Base-by-base conservation (phyloP, 2,797 vertebrate genomes). In the Phataginus tricuspis region DNA sequence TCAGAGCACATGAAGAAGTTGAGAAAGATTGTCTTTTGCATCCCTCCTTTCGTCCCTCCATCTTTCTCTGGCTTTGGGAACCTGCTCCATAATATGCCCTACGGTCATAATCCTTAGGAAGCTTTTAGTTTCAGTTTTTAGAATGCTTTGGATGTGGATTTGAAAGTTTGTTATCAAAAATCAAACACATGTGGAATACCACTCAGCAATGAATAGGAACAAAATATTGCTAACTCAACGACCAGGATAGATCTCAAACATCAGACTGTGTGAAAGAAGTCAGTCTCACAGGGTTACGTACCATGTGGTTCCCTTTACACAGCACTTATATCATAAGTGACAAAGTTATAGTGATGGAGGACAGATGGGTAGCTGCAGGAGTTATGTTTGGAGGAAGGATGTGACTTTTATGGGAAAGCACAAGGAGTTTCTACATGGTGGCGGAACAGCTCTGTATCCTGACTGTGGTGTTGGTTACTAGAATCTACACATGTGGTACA, bases 151-250 rank as follows among this genome's bases (percentile, higher is more conserved):
- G 10, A 39, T 68, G 11, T 77, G 37, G 29, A 68, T 23, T 29
- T 85, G 27, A 86, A 96, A 18, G 49, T 64, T 72, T 42, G 0
- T 59, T 87, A 93, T 53, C 11, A 83, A 96, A 95, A 71, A 25
- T 27, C 16, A 84, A 61, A 72, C 49, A 53, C 19, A 64, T 10
- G 2, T 53, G 31, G n/a, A 80, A 66, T 37, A 53, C 29, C 27
- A 34, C 23, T 51, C 84, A 68, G 34, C 12, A 74, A 69, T 77
- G 78, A 84, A 86, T 63, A 49, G 29, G 25, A 90, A 84, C 19
- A 79, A 86, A 84, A 39, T 72, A 27, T 12, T 61, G 27, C 34
- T 83, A 84, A 74, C 68, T 64, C 39, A 72, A 45, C 3, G 23
- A 59, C 49, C 87, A 63, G 37, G 55, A 69, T 39, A 69, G 42